Conservation (phyloP, 2,113 vertebrate species). For the Microcebus tavaratra region DNA sequence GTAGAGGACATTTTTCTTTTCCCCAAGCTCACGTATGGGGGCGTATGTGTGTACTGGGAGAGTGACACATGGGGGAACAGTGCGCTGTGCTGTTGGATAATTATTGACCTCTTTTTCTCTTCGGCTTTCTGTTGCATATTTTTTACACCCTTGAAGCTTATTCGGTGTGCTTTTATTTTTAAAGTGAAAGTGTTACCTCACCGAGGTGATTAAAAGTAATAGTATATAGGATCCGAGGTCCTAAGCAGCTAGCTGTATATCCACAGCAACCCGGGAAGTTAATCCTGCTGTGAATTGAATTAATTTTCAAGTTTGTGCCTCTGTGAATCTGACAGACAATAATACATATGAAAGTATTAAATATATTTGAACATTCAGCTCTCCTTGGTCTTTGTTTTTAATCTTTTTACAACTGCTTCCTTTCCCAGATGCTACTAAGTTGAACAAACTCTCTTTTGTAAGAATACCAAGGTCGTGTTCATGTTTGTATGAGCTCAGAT, state of each 20-base stretch:
- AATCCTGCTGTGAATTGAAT: background rate
- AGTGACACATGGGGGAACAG: too few relatives aligned
- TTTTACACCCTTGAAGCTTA: background rate
- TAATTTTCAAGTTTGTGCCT: background rate
- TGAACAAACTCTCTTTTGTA: background rate
- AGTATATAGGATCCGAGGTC: background rate
- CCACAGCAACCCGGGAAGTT: background rate
- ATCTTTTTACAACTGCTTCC: background rate
- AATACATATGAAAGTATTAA: background rate
- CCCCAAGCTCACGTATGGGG: too few relatives aligned
- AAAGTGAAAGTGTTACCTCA: background rate
- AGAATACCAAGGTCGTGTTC: background rate
- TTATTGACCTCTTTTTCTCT: background rate
- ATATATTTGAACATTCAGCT: background rate
- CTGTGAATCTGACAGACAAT: background rate
- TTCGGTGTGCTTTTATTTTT: background rate
- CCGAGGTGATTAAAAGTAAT: background rate
- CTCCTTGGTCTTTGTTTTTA: background rate
- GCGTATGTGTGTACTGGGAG: too few relatives aligned
- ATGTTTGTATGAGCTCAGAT: background rate
- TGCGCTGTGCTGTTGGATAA: background rate
- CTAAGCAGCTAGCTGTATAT: background rate
- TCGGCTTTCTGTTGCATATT: background rate
- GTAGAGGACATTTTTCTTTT: background rate
- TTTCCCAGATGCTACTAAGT: background rate